Base-by-base conservation (phyloP, 2,113 vertebrate species). In the Nicator chloris region DNA sequence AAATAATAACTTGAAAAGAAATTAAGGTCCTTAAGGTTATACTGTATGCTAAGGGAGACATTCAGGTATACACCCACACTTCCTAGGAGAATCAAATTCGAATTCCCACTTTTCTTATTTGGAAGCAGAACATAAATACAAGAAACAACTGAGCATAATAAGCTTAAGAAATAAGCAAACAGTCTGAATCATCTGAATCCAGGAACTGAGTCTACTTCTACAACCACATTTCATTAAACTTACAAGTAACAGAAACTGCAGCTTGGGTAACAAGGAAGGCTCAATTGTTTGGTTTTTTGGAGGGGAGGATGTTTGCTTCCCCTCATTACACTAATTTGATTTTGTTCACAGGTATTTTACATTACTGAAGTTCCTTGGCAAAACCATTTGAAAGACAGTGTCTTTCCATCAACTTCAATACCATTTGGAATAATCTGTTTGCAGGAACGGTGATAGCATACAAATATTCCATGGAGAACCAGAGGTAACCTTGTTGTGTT, bases 231-330 rank as follows among this genome's bases (percentile, higher is more conserved):
- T 77, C 76, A 93, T 86, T 91, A 86, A 73, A 69, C 22, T 64
- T 53, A 69, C 5, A 77, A 49, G 50, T 23, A 64, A 6, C 31
- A 64, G 17, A 61, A 72, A 79, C 16, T 65, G 53, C 6, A 2
- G 37, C 33, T 56, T 47, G 13, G 20, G 40, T 86, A 93, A 66
- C 23, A 22, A 59, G 30, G 44, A 75, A 63, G 24, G 80, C 53
- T 81, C 57, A 65, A 0, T 7, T 30, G 10, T 5, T 53, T 20
- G 13, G 3, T 0, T 37, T 70, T 54, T 26, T 4, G 4, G 20
- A 68, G 13, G 3, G 13, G 10, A 53, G 4, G 8, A 11, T 61
- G 23, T 40, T 82, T 53, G 27, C 19, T 54, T 82, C 88, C 86
- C 59, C 28, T 51, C n/a, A 42, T 86, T 73, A 73, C 10, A 37